These are phyloP conservation scores for Garra rufa DNA, from an alignment of 2,113 vertebrate species.

Conservation along the genomic window DNA sequence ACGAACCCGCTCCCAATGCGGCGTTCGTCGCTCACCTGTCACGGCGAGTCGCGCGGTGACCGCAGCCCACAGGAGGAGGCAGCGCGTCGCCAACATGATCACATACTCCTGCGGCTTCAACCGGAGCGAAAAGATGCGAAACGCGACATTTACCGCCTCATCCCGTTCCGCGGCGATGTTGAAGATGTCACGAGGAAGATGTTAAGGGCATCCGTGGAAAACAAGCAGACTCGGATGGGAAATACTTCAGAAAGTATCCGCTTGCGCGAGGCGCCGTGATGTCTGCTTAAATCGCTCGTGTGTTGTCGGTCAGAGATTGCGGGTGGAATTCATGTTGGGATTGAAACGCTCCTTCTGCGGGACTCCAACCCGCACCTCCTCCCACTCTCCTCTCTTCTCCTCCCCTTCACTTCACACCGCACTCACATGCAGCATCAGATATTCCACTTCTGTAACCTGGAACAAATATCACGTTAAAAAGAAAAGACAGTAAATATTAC, in stretches of 20 bases:
- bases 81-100: slow-evolving; percentile 80
- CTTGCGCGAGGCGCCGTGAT: neutral
- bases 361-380: slow-evolving; percentile 32
- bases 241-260: slow-evolving; percentile 25
- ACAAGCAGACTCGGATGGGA: neutral
- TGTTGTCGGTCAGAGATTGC: slow-evolving; percentile 18
- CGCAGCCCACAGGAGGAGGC: slow-evolving; percentile 79
- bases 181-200: slow-evolving; percentile 20
- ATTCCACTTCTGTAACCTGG: neutral
- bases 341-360: slow-evolving; percentile 36
- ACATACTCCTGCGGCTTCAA: slow-evolving; percentile 76
- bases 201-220: slow-evolving; percentile 14
- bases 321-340: slow-evolving; percentile 15
- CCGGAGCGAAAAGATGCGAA: slow-evolving; percentile 34
- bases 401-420: slow-evolving; percentile 14
- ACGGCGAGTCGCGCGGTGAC: slow-evolving; percentile 70
- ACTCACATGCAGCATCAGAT: slow-evolving; percentile 7
- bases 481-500: neutral
- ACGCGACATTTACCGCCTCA: slow-evolving; percentile 47
- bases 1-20: neutral
- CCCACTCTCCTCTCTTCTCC: slow-evolving; percentile 14
- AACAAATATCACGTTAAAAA: neutral
- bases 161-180: neutral
- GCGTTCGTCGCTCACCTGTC: slow-evolving; percentile 73
- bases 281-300: neutral